A percentile compares a stretch with the other conserved stretches of the same genome.
These are phyloP conservation scores for Montipora foliosa DNA, from an alignment of 64 coral and sea anemone species.

Conservation along the genomic window DNA sequence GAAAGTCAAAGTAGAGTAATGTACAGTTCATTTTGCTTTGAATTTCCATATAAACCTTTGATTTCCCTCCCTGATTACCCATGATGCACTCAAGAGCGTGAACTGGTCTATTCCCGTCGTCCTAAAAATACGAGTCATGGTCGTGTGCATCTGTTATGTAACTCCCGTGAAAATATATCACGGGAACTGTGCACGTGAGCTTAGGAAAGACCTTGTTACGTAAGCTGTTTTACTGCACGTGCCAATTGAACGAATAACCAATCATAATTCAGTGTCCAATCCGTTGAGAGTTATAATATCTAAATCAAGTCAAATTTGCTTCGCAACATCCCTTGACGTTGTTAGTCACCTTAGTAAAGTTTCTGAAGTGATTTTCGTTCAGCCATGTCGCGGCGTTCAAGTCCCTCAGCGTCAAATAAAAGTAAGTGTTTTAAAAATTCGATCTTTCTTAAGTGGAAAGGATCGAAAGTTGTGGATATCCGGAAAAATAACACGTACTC, in stretches of 20 bases:
- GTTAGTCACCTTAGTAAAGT: background rate
- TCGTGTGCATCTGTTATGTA: background rate
- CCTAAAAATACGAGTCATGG: background rate
- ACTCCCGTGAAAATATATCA: background rate
- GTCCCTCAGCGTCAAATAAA: background rate
- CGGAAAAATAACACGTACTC: too few species aligned
- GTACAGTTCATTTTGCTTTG: too few species aligned
- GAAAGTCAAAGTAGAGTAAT: too few species aligned
- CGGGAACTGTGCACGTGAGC: background rate
- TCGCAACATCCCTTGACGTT: background rate
- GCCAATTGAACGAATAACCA: background rate
- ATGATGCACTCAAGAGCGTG: too few species aligned
- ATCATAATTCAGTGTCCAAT: background rate
- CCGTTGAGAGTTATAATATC: background rate
- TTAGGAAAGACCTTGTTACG: background rate
- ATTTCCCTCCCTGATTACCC: too few species aligned
- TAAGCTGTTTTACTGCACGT: background rate
- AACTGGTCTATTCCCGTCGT: too few species aligned
- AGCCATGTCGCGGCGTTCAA: slow-evolving; percentile 1
- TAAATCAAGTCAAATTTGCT: background rate
- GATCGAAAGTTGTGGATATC: too few species aligned
- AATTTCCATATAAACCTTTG: too few species aligned
- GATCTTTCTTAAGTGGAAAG: too few species aligned
- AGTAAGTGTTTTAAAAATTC: background rate
- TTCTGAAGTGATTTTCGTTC: background rate